A percentile compares a stretch with the other conserved stretches of the same genome.
phyloP scores from a whole-genome alignment of 2,888 invertebrate genomes.

The Microdon myrmicae region DNA sequence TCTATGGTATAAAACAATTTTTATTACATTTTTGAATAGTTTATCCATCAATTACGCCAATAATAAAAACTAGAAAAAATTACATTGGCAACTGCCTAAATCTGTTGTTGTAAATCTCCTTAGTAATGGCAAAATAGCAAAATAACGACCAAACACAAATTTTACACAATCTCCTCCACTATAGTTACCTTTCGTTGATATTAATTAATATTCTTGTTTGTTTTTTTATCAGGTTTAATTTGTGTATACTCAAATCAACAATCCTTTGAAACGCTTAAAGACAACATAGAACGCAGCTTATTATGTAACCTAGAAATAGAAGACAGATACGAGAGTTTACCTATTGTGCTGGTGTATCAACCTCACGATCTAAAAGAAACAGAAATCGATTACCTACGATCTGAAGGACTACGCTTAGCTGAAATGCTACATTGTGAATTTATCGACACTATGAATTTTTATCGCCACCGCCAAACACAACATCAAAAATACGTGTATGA shows the following conservation, averaged over 20 bases:
- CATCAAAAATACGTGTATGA: constrained; percentile 67
- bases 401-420: constrained; percentile 89
- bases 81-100: no score
- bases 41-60: no score
- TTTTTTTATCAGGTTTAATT: constrained; percentile 73
- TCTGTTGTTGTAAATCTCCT: no score
- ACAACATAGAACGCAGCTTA: constrained; percentile 90
- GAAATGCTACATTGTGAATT: constrained; percentile 74
- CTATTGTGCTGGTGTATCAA: constrained; percentile 90
- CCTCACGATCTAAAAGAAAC: constrained; percentile 85
- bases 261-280: constrained; percentile 90
- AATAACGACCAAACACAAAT: no score
- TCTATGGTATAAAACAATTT: no score
- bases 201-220: neutral
- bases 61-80: no score
- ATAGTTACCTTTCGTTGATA: no score
- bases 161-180: no score
- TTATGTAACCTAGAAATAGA: constrained; percentile 90
- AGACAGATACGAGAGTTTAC: constrained; percentile 88
- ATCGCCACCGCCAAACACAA: constrained; percentile 62
- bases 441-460: constrained; percentile 60
- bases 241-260: constrained; percentile 91
- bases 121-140: no score
- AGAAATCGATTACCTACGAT: constrained; percentile 84
- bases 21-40: no score